A percentile compares a stretch with the other conserved stretches of the same genome.
Evolutionary conservation across 1,140 invertebrate species (phyloP).

Genomic region (Drosophila tristis): DNA sequence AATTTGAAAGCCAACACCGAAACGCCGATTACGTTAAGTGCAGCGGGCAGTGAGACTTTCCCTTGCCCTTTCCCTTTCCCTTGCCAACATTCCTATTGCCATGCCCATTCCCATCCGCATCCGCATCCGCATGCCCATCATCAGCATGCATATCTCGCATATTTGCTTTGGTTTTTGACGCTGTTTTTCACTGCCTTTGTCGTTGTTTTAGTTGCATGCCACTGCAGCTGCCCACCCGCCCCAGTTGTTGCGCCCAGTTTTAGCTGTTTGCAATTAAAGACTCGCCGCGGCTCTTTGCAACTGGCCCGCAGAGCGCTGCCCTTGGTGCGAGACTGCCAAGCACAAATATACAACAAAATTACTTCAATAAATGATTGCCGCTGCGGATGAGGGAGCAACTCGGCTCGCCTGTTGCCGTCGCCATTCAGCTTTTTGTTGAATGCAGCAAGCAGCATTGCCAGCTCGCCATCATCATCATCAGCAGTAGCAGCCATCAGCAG

Average conservation of each 20-base stretch:
- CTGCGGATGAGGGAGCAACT: neutral
- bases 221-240: slow-evolving; percentile 2
- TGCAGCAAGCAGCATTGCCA: neutral
- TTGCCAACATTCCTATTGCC: too few relatives aligned
- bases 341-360: slow-evolving; percentile 26
- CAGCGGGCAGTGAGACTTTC: slow-evolving; percentile 2
- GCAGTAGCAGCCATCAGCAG: too few relatives aligned
- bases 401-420: slow-evolving; percentile 32
- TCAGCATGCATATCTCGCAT: slow-evolving; percentile 14
- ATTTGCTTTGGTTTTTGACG: slow-evolving; percentile 26
- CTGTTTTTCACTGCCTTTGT: slow-evolving; percentile 13
- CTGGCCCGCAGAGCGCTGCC: neutral
- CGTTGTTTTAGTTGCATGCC: slow-evolving; percentile 35
- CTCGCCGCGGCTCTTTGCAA: neutral
- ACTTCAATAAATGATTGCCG: slow-evolving; percentile 38
- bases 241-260: neutral
- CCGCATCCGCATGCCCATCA: neutral
- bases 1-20: slow-evolving; percentile 62
- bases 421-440: slow-evolving; percentile 17
- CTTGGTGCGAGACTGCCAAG: slow-evolving; percentile 7
- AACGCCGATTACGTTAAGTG: slow-evolving; percentile 58
- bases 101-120: neutral
- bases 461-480: slow-evolving; percentile 6
- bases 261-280: slow-evolving; percentile 47
- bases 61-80: too few relatives aligned